Evolutionary conservation across 2,888 invertebrate species (phyloP).

Genomic region (Macrosoma leucophasiata): DNA sequence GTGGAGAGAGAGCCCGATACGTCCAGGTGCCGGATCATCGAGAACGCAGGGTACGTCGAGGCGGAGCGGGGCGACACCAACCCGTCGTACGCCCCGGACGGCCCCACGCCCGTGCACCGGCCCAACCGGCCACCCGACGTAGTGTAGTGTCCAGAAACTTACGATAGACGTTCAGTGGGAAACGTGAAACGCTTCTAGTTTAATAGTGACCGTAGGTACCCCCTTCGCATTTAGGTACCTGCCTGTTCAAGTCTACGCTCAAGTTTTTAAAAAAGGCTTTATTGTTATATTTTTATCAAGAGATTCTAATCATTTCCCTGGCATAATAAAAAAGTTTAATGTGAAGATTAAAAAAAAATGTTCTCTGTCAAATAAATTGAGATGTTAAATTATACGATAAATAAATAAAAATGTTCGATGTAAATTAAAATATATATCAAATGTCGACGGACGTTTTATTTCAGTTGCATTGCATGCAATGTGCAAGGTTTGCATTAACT

Average conservation of each 20-base stretch:
- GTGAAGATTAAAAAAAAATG: constrained; percentile 41
- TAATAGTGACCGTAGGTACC: constrained; percentile 65
- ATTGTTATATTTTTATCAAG: constrained; percentile 66
- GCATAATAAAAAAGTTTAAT: constrained; percentile 49
- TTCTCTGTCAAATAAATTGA: constrained; percentile 49
- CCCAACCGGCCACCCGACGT: constrained; percentile 35
- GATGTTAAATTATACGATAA: constrained; percentile 49
- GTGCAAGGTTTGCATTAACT: no score
- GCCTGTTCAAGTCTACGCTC: constrained; percentile 68
- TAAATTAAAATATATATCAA: constrained; percentile 51
- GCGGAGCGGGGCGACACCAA: constrained; percentile 57
- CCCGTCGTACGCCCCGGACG: constrained; percentile 67
- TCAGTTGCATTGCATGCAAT: no score
- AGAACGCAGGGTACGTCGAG: constrained; percentile 67
- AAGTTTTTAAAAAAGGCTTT: constrained; percentile 72
- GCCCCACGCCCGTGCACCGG: constrained; percentile 61
- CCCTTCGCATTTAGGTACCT: constrained; percentile 63
- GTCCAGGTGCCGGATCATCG: constrained; percentile 65
- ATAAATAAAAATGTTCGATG: constrained; percentile 61
- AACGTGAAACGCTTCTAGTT: constrained; percentile 72
- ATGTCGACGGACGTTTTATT: no score
- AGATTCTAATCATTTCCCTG: constrained; percentile 65
- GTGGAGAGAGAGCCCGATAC: constrained; percentile 53
- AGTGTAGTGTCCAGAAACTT: constrained; percentile 49
- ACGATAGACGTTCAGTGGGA: constrained; percentile 61